These are phyloP conservation scores for Hydrozoanthus tunicans DNA, from an alignment of 64 coral and sea anemone genomes.

Conservation along the genomic window DNA sequence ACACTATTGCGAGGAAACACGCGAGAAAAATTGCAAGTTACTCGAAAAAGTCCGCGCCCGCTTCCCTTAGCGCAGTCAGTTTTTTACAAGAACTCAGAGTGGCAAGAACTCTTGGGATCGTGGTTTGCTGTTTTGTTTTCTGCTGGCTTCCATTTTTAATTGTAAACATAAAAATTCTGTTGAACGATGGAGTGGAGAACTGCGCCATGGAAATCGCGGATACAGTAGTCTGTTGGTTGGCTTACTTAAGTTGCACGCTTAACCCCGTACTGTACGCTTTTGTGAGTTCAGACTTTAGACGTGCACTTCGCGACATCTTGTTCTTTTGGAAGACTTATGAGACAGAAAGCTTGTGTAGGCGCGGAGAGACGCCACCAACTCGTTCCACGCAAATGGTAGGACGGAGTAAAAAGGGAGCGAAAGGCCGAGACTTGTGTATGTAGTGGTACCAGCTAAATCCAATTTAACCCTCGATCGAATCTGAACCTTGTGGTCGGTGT, in stretches of 20 bases:
- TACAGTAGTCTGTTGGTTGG: conserved; percentile 80
- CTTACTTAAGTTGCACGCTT: conserved; percentile 65
- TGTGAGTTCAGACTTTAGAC: conserved; percentile 61
- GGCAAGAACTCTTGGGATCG: conserved; percentile 84
- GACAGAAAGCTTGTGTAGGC: neutral
- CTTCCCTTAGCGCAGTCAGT: neutral
- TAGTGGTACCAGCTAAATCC: neutral
- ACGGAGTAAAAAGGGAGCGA: no score
- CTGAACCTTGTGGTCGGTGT: no score
- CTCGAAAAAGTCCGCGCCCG: neutral
- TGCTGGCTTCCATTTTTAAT: conserved; percentile 92
- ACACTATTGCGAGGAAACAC: conserved; percentile 72
- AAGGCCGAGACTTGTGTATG: neutral
- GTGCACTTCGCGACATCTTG: conserved; percentile 65
- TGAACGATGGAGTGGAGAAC: conserved; percentile 57
- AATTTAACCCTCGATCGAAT: no score
- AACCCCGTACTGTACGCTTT: conserved; percentile 78
- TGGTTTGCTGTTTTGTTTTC: conserved; percentile 77
- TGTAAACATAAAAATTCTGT: conserved; percentile 69
- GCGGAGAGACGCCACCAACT: neutral
- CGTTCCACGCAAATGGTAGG: neutral
- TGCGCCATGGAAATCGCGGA: conserved; percentile 77
- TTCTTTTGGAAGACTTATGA: conserved; percentile 30
- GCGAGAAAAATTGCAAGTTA: conserved; percentile 60
- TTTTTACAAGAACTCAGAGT: conserved; percentile 74